A percentile compares a stretch with the other conserved stretches of the same genome.
phyloP scores from a whole-genome alignment of 2,888 invertebrate species.

The Branchellion lobata region DNA sequence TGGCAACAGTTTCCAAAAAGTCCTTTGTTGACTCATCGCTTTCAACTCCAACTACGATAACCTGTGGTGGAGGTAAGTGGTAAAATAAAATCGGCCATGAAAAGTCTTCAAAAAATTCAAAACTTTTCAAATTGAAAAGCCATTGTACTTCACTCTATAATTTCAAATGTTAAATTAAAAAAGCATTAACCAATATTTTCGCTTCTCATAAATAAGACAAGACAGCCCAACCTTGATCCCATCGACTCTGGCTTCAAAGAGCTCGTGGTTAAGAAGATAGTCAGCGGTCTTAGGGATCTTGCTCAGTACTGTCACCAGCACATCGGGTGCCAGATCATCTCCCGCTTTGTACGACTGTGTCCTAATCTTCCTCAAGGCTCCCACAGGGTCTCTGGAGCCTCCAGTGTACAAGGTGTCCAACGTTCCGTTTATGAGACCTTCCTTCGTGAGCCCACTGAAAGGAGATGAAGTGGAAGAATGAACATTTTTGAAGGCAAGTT shows the following conservation, averaged over 20 bases:
- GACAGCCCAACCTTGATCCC: constrained; percentile 15
- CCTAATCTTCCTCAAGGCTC: not conserved
- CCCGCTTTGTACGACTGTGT: not conserved
- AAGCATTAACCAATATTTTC: too few relatives aligned
- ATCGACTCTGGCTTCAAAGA: not conserved
- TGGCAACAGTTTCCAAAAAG: not conserved
- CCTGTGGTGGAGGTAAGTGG: not conserved
- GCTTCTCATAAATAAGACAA: too few relatives aligned
- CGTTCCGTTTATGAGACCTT: not conserved
- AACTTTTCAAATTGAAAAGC: too few relatives aligned
- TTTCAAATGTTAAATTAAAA: too few relatives aligned
- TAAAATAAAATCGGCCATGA: not conserved
- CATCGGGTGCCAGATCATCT: not conserved
- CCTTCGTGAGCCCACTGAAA: not conserved
- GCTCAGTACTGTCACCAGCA: not conserved
- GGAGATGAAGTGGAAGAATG: too few relatives aligned
- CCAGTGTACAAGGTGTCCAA: not conserved
- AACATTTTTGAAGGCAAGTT: too few relatives aligned
- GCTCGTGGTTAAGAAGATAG: not conserved
- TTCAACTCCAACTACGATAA: not conserved
- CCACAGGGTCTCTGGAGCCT: not conserved
- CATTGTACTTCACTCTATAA: too few relatives aligned
- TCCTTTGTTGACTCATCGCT: not conserved
- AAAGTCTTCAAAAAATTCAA: too few relatives aligned
- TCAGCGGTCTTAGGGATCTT: not conserved